Evolutionary conservation across 2,113 vertebrate species (phyloP).

Genomic region (Platichthys flesus): DNA sequence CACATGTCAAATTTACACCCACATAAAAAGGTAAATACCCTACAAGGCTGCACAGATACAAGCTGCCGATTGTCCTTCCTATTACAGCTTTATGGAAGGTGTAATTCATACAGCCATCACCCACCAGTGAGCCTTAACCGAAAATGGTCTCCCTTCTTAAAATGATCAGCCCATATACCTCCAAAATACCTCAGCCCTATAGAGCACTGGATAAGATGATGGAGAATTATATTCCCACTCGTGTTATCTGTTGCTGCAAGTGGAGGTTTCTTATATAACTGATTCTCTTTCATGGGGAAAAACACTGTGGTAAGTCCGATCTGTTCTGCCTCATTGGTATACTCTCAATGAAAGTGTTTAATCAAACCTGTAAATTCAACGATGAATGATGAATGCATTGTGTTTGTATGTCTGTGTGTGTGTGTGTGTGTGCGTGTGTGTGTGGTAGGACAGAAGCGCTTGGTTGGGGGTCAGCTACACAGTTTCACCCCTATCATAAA

Average conservation of each 20-base stretch:
- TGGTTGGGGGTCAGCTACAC: constrained; percentile 17
- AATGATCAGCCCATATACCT: constrained; percentile 53
- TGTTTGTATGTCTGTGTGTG: too few relatives aligned
- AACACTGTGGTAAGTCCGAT: not conserved
- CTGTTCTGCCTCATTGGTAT: not conserved
- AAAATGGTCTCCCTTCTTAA: constrained; percentile 44
- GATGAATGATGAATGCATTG: too few relatives aligned
- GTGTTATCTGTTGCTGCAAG: constrained; percentile 34
- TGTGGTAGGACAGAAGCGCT: constrained; percentile 7
- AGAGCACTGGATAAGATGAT: constrained; percentile 33
- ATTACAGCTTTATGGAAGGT: constrained; percentile 81
- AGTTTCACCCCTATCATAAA: constrained; percentile 41
- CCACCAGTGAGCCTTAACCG: constrained; percentile 54
- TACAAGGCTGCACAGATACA: constrained; percentile 78
- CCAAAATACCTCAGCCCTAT: constrained; percentile 37
- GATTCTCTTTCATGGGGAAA: constrained; percentile 3
- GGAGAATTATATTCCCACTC: constrained; percentile 24
- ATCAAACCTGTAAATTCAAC: not conserved
- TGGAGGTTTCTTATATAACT: constrained; percentile 11
- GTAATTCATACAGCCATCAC: constrained; percentile 75
- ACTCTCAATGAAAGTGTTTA: constrained; percentile 24
- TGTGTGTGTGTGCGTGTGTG: too few relatives aligned
- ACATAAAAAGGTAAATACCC: constrained; percentile 83
- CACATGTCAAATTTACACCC: constrained; percentile 76
- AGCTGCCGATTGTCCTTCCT: constrained; percentile 80